Percentiles rank a stretch among this genome's conserved stretches.
These are phyloP conservation scores for Phrynocephalus vlangalii DNA, from an alignment of 2,797 vertebrate genomes.

Conservation along the genomic window DNA sequence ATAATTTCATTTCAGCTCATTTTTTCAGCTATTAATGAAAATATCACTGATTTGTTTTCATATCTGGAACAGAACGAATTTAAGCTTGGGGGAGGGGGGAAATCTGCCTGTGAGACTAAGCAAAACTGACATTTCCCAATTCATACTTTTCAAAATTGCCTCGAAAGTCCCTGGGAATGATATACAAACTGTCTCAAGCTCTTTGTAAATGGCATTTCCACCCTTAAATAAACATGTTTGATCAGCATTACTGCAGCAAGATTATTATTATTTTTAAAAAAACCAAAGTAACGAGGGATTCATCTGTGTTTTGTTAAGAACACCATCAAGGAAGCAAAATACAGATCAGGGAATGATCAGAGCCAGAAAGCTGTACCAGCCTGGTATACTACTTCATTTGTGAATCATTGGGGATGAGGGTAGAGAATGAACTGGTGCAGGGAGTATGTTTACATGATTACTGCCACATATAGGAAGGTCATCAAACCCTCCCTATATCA, in stretches of 20 bases:
- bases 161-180: not conserved
- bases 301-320: too few relatives aligned
- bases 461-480: constrained; percentile 5
- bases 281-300: too few relatives aligned
- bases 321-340: too few relatives aligned
- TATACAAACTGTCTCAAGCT: not conserved
- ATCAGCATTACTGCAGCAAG: not conserved
- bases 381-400: not conserved
- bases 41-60: too few relatives aligned
- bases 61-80: too few relatives aligned
- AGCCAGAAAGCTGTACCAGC: not conserved
- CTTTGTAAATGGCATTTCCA: not conserved
- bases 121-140: too few relatives aligned
- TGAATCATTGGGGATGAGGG: not conserved
- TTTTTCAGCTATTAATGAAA: too few relatives aligned
- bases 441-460: not conserved
- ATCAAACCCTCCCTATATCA: not conserved
- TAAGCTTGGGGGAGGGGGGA: too few relatives aligned
- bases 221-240: not conserved
- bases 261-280: too few relatives aligned
- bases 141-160: not conserved
- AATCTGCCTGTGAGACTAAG: too few relatives aligned
- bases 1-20: not conserved
- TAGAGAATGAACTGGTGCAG: not conserved
- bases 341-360: too few relatives aligned